phyloP scores from a whole-genome alignment of 2,797 vertebrate species.

The Enteromius treurensis region DNA sequence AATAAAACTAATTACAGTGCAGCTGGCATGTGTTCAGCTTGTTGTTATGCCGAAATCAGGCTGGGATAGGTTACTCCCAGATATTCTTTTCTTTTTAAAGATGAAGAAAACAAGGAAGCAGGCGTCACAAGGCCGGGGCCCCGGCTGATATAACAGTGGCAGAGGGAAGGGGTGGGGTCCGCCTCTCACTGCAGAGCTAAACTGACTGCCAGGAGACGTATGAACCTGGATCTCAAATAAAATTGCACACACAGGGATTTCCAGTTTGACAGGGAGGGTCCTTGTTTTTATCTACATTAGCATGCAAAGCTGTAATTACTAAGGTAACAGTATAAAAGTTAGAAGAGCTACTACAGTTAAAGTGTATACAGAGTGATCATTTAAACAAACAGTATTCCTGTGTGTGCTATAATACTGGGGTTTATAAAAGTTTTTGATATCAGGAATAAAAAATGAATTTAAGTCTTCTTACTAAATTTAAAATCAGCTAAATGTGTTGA shows the following conservation, averaged over 20 bases:
- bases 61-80: constrained; percentile 55
- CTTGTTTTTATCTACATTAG: constrained; percentile 48
- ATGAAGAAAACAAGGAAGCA: constrained; percentile 71
- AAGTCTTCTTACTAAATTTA: not conserved
- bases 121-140: constrained; percentile 61
- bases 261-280: constrained; percentile 52
- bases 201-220: constrained; percentile 62
- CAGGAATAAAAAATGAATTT: not conserved
- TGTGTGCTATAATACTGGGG: not conserved
- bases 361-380: not conserved
- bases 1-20: constrained; percentile 57
- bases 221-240: constrained; percentile 53
- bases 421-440: not conserved
- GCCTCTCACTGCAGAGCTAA: constrained; percentile 60
- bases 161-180: constrained; percentile 67
- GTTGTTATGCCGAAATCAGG: constrained; percentile 54
- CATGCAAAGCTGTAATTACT: constrained; percentile 40
- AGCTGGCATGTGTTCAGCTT: constrained; percentile 36
- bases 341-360: not conserved
- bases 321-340: constrained; percentile 8
- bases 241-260: constrained; percentile 58
- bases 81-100: constrained; percentile 64
- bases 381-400: not conserved
- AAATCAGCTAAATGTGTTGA: not conserved
- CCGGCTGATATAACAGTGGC: constrained; percentile 64